phyloP scores from a whole-genome alignment of 2,797 vertebrate species.

The Poeciliopsis paucimaculata region DNA sequence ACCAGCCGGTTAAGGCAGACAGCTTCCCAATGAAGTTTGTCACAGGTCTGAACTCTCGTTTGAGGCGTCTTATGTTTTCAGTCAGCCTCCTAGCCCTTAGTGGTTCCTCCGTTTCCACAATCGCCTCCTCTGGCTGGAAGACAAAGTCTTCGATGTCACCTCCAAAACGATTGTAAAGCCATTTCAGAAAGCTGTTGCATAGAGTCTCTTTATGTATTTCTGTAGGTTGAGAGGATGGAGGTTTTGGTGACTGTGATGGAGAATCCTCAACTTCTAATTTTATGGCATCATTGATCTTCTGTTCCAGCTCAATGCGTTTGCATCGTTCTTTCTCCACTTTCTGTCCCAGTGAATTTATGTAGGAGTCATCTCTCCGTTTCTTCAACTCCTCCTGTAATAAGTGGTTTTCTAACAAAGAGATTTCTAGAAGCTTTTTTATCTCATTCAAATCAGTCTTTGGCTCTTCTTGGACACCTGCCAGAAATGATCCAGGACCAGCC shows the following conservation, averaged over 20 bases:
- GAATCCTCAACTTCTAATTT: constrained; percentile 87
- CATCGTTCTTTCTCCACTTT: constrained; percentile 92
- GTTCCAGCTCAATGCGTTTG: constrained; percentile 88
- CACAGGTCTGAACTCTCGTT: constrained; percentile 93
- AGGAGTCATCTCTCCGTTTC: constrained; percentile 92
- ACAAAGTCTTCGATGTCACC: constrained; percentile 93
- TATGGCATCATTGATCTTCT: constrained; percentile 87
- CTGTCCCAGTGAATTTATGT: constrained; percentile 85
- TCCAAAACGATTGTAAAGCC: constrained; percentile 87
- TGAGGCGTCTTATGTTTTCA: constrained; percentile 95
- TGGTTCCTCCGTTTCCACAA: constrained; percentile 89
- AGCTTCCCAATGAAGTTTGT: constrained; percentile 96
- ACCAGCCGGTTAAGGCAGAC: constrained; percentile 95
- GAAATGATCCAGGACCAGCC: too few species aligned
- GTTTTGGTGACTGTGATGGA: constrained; percentile 79
- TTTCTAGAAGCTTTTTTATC: too few species aligned
- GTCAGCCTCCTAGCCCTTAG: constrained; percentile 92
- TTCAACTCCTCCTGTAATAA: constrained; percentile 92
- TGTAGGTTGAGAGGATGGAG: constrained; percentile 68
- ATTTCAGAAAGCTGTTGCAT: constrained; percentile 84
- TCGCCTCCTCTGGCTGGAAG: constrained; percentile 91
- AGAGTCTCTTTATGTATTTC: constrained; percentile 86
- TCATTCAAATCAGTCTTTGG: too few species aligned
- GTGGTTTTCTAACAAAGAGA: too few species aligned
- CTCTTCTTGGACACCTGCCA: too few species aligned